These are phyloP conservation scores for Paelopatides confundens DNA, from an alignment of 53 echinoderm and acorn worm species.

Conservation along the genomic window DNA sequence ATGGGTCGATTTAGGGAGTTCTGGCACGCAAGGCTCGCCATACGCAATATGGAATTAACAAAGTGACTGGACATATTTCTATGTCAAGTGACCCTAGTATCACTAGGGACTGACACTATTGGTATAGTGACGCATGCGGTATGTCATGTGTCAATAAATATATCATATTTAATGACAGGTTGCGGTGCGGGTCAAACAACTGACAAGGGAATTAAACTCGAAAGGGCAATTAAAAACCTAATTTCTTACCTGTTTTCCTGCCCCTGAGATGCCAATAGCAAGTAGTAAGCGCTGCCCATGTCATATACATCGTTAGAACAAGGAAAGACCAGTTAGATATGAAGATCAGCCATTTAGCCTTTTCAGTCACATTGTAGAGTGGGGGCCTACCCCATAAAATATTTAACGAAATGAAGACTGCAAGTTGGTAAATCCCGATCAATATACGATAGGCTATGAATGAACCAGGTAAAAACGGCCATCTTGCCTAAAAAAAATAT, in stretches of 20 bases:
- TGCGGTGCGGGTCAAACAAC: too few relatives aligned
- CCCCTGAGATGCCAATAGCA: conserved; percentile 53
- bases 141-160: too few relatives aligned
- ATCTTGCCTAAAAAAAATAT: conserved; percentile 53
- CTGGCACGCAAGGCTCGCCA: too few relatives aligned
- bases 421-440: conserved; percentile 67
- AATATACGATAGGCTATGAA: conserved; percentile 71
- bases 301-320: conserved; percentile 47
- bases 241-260: neutral
- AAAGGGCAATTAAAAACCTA: too few relatives aligned
- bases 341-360: conserved; percentile 92
- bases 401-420: conserved; percentile 63
- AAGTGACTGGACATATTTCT: too few relatives aligned
- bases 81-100: too few relatives aligned
- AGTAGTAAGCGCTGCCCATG: conserved; percentile 30
- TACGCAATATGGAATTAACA: too few relatives aligned
- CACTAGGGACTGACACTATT: too few relatives aligned
- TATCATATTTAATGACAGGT: too few relatives aligned
- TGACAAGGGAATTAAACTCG: too few relatives aligned
- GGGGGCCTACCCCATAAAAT: conserved; percentile 72
- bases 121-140: too few relatives aligned
- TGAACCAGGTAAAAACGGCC: conserved; percentile 68
- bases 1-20: too few relatives aligned
- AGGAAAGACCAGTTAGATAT: conserved; percentile 88
- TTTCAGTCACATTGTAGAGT: conserved; percentile 63